Conservation (phyloP, 2,797 vertebrate species). For the Mormyrus proboscirostris region DNA sequence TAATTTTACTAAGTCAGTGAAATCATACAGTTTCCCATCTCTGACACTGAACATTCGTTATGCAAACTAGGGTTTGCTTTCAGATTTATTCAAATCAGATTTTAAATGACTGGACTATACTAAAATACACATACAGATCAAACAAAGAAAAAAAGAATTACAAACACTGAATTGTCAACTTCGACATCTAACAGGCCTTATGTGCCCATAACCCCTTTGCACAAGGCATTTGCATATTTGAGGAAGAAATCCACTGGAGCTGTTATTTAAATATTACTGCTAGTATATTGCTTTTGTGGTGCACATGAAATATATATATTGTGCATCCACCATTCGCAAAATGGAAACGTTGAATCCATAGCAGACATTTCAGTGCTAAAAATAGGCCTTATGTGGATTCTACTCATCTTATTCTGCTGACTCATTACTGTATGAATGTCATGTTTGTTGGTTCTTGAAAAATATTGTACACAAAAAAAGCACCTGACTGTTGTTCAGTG, state of each 20-base stretch:
- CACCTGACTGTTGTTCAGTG: background rate
- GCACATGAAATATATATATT: background rate
- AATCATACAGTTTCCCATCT: slow-evolving; percentile 6
- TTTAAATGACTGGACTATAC: slow-evolving; percentile 3
- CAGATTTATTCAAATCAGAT: background rate
- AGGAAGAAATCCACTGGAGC: background rate
- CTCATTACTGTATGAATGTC: background rate
- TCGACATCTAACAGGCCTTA: background rate
- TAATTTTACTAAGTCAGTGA: slow-evolving; percentile 8
- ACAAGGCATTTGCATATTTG: background rate
- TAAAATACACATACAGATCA: background rate
- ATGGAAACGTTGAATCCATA: background rate
- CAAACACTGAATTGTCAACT: background rate
- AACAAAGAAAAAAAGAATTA: background rate
- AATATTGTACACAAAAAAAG: background rate
- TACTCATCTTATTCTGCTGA: background rate
- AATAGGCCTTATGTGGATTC: background rate
- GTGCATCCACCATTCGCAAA: background rate
- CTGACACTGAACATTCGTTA: background rate
- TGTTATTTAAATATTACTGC: background rate
- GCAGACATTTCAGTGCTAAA: background rate
- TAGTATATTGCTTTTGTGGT: background rate
- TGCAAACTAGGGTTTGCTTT: background rate
- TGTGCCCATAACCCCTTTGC: background rate
- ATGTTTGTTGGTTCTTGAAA: background rate